A percentile compares a stretch with the other conserved stretches of the same genome.
Evolutionary conservation across 2,113 vertebrate genomes (phyloP).

Genomic region (Gallinago jamesoni): DNA sequence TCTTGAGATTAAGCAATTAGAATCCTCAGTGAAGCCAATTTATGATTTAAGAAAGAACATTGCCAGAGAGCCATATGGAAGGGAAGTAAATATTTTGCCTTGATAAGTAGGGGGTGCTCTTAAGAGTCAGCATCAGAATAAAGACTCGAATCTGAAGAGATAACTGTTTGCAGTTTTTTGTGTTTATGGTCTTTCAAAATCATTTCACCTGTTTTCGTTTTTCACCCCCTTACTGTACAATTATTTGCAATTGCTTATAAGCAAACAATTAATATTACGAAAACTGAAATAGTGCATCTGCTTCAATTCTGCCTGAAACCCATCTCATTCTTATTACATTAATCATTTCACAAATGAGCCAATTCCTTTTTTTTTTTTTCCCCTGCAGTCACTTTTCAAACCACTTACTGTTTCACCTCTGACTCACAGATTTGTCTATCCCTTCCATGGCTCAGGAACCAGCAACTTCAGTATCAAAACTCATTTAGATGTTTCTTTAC

Average conservation of each 20-base stretch:
- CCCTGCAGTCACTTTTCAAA: background rate
- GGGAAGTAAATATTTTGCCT: constrained; percentile 20
- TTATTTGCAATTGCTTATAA: background rate
- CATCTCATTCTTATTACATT: background rate
- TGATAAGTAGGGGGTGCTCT: background rate
- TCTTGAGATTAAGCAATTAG: background rate
- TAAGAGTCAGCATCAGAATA: background rate
- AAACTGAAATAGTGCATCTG: background rate
- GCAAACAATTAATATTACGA: background rate
- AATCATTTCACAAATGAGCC: background rate
- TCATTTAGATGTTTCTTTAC: background rate
- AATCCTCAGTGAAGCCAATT: background rate
- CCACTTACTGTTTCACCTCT: background rate
- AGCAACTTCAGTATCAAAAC: background rate
- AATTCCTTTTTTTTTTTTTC: background rate
- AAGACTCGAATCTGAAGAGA: background rate
- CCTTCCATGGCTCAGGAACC: background rate
- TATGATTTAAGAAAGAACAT: background rate
- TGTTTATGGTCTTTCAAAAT: background rate
- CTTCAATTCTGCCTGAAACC: background rate
- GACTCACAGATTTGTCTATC: background rate
- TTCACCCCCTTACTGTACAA: background rate
- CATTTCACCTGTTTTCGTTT: background rate
- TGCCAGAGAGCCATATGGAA: constrained; percentile 32
- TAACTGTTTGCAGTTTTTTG: background rate